Evolutionary conservation across 2,113 vertebrate species (phyloP), one percentile per base, ranked within the genome.

Genomic region (Macquaria australasica): DNA sequence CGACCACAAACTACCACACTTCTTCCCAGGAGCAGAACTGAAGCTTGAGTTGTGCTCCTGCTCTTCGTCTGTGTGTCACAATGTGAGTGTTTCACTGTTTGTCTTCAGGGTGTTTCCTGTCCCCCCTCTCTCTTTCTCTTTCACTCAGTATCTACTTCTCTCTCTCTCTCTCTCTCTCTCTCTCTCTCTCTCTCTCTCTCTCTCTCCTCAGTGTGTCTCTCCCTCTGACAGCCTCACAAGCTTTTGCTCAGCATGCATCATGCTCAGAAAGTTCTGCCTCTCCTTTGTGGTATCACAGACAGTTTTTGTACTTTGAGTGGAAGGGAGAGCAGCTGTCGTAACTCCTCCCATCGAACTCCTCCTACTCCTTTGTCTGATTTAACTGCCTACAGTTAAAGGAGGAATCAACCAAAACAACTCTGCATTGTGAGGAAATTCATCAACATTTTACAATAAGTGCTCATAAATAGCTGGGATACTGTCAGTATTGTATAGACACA

Each of bases 281-380:
- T 91, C 69, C 87, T 92, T 94, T 93, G 93, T 91, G 58, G 71
- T 79, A 16, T 31, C 41, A 72, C 84, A 89, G 74, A 84, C 80
- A 79, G 82, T 70, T 90, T 87, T 91, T 92, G 71, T 85, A 85
- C 79, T 88, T 85, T 82, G 85, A 85, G 70, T 63, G 75, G 74
- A 68, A 56, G 76, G 73, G 67, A 73, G 58, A 82, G 86, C 76
- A 79, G 75, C 86, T 89, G 85, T 81, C 51, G 84, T 81, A 73
- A 75, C 82, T 77, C 82, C 83, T 72, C 88, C 91, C 73, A 60
- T n/a, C n/a, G 21, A 60, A 60, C 90, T 77, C 90, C 90, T 88
- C 93, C 90, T 58, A 50, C 85, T 75, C 53, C 76, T 93, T 91
- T 94, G 90, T 93, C 78, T 89, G 72, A 50, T 15, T 53, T 53